Percentiles rank a stretch among this genome's conserved stretches.
Conservation (phyloP, 2,888 invertebrate genomes). For the Heliconius hortense region DNA sequence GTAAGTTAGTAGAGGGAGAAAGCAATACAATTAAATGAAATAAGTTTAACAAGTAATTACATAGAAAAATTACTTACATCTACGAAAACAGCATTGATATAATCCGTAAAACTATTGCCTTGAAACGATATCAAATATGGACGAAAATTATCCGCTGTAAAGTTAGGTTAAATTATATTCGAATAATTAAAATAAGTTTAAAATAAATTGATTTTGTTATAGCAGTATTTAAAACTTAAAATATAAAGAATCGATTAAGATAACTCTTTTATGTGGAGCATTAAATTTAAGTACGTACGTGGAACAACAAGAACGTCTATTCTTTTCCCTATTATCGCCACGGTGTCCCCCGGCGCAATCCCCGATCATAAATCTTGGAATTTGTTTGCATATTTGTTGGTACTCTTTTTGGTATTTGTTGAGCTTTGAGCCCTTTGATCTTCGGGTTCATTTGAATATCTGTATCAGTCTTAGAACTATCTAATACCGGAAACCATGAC, state of each 20-base stretch:
- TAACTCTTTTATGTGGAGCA: neutral
- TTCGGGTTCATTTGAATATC: too few relatives aligned
- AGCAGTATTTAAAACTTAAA: neutral
- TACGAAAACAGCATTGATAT: slow-evolving; percentile 99
- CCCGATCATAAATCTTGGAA: slow-evolving; percentile 97
- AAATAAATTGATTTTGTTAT: neutral
- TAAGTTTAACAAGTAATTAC: neutral
- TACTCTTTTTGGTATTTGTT: slow-evolving; percentile 98
- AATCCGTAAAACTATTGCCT: slow-evolving; percentile 98
- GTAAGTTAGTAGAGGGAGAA: neutral
- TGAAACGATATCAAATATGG: slow-evolving; percentile 98
- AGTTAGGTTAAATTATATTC: neutral
- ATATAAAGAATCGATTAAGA: neutral
- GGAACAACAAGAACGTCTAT: slow-evolving; percentile 97
- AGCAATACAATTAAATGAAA: neutral
- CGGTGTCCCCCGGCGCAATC: slow-evolving; percentile 99
- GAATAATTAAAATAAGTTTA: neutral
- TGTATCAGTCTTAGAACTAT: slow-evolving; percentile 95
- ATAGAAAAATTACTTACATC: slow-evolving; percentile 87
- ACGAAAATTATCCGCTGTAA: slow-evolving; percentile 96
- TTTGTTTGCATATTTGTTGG: slow-evolving; percentile 96
- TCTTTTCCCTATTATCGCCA: slow-evolving; percentile 98
- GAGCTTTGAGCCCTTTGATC: slow-evolving; percentile 91
- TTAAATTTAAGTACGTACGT: slow-evolving; percentile 83
- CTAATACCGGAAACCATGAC: slow-evolving; percentile 97